These are phyloP conservation scores for Chaetorhynchus papuensis DNA, from an alignment of 2,113 vertebrate genomes.

Conservation along the genomic window DNA sequence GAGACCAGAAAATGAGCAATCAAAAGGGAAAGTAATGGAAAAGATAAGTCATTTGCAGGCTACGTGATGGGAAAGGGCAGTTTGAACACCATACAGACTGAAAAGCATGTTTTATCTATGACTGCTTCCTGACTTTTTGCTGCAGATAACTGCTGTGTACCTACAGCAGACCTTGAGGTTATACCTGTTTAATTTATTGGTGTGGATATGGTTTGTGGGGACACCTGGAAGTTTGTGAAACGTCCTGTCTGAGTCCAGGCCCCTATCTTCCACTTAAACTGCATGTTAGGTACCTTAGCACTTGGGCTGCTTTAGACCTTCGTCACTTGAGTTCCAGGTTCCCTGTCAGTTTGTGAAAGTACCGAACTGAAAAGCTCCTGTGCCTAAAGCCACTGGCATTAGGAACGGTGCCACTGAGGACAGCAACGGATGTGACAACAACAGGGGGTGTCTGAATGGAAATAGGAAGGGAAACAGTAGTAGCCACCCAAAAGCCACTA, in stretches of 20 bases:
- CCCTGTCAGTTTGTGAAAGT: not conserved
- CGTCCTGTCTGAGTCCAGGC: not conserved
- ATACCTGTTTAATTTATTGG: not conserved
- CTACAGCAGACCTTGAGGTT: not conserved
- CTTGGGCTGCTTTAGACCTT: not conserved
- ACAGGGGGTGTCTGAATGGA: not conserved
- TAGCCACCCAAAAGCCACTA: not conserved
- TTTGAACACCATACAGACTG: not conserved
- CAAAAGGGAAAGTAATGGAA: not conserved
- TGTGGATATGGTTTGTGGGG: not conserved
- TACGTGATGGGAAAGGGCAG: not conserved
- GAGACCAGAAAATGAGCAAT: not conserved
- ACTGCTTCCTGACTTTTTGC: not conserved
- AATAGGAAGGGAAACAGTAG: not conserved
- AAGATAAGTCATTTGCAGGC: not conserved
- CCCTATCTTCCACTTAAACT: not conserved
- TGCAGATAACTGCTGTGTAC: not conserved
- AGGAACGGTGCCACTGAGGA: not conserved
- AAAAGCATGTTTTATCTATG: not conserved
- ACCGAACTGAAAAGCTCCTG: not conserved
- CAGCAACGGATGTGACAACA: not conserved
- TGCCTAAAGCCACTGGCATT: not conserved
- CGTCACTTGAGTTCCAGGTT: not conserved
- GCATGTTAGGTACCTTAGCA: rapidly evolving
- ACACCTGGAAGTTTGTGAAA: not conserved